Evolutionary conservation across 2,797 vertebrate genomes (phyloP), one percentile per base, ranked within the genome.

Genomic region (Hypotaenidia philippensis): DNA sequence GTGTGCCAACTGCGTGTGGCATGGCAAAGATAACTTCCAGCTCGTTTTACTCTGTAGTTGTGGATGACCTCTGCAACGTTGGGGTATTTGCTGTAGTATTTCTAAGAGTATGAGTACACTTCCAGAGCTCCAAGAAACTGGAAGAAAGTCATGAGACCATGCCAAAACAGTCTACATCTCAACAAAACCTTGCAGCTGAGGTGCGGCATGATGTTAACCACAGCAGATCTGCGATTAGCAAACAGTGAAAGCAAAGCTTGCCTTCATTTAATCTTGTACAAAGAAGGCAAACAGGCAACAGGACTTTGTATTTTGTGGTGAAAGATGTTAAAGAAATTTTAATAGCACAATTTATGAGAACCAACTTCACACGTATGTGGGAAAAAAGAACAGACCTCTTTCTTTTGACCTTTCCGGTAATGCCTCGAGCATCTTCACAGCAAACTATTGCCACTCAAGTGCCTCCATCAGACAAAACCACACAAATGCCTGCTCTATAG

Each of bases 341-440:
- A 19, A 63, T 7, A 63, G 22, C 11, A 19, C 5, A 36, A n/a
- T 84, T 32, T 40, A 56, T 76, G 45, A 41, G 41, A 87, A 34
- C 11, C 25, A 82, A 15, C 25, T 52, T 83, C 66, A 87, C 49
- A 77, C 5, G 47, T 31, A 63, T 4, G 6, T 38, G 32, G 72
- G 31, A 16, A 55, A 41, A 74, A 77, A 66, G 45, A 90, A 45
- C 40, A 70, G 36, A 17, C 21, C 53, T 77, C 56, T 49, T 71
- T 86, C 31, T 66, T 83, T 55, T 86, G 71, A 77, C 63, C 49
- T 94, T 89, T 82, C 29, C 59, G 66, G 50, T 65, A 52, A 55
- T 27, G 47, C 21, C 44, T 79, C 0, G 0, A 81, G 63, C 3
- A 0, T 25, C 29, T 55, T 53, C 63, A n/a, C 31, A 80, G 44